Evolutionary conservation across 2,888 invertebrate genomes (phyloP).

Genomic region (Latheticus oryzae): DNA sequence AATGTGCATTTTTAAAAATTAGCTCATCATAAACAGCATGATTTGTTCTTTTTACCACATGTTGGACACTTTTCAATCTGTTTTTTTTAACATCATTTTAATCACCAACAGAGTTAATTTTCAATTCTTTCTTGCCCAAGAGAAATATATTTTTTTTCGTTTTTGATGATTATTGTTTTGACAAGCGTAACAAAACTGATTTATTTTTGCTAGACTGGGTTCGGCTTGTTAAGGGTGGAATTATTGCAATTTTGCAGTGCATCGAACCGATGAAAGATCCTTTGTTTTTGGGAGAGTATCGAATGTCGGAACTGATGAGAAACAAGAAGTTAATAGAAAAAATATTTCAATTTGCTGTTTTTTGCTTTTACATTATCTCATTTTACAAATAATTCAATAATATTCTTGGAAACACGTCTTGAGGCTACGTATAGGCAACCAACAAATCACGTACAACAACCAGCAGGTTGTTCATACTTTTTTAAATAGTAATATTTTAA

Average conservation of each 20-base stretch:
- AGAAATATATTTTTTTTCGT: no score
- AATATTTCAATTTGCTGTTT: no score
- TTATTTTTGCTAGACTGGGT: conserved; percentile 13
- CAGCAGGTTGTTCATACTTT: no score
- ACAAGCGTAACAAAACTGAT: conserved; percentile 23
- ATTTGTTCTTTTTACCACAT: conserved; percentile 26
- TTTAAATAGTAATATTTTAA: no score
- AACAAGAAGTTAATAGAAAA: no score
- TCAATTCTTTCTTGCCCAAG: conserved; percentile 9
- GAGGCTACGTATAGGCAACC: no score
- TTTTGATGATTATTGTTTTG: conserved; percentile 8
- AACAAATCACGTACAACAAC: no score
- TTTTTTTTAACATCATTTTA: conserved; percentile 11
- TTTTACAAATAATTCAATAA: no score
- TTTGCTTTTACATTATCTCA: no score
- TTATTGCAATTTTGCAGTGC: conserved; percentile 18
- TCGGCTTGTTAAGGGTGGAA: conserved; percentile 18
- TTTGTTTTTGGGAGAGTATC: conserved; percentile 22
- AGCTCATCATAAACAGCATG: conserved; percentile 24
- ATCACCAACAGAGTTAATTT: background rate
- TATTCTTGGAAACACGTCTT: no score
- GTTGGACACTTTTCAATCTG: background rate
- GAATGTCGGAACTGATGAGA: no score
- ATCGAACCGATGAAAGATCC: conserved; percentile 6
- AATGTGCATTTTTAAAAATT: conserved; percentile 29